Evolutionary conservation across 37 sponge, comb jelly and placozoan species (phyloP).

Genomic region (Halisarca cf. caerulea): DNA sequence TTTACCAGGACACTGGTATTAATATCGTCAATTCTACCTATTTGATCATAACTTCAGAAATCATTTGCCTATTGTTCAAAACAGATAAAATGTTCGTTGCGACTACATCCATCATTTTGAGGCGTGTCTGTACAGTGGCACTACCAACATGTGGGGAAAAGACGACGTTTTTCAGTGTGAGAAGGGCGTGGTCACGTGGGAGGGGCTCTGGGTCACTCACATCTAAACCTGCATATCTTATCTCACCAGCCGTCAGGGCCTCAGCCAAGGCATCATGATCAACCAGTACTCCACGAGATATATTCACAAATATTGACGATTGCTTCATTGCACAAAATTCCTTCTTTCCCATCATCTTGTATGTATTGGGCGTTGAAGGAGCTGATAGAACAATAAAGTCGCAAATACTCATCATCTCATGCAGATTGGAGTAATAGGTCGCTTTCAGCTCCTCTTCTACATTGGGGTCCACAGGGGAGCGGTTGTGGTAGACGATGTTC

Average conservation of each 20-base stretch:
- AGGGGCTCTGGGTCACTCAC: slow-evolving; percentile 93
- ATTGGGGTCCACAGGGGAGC: slow-evolving; percentile 43
- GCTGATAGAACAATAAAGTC: slow-evolving; percentile 83
- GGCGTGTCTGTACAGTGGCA: slow-evolving; percentile 73
- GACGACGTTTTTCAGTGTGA: slow-evolving; percentile 65
- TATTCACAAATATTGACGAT: slow-evolving; percentile 73
- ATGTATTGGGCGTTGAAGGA: slow-evolving; percentile 59
- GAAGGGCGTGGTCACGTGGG: slow-evolving; percentile 83
- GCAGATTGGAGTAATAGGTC: slow-evolving; percentile 44
- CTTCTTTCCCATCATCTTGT: slow-evolving; percentile 73
- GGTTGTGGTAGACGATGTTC: slow-evolving; percentile 83
- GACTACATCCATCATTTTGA: slow-evolving; percentile 63
- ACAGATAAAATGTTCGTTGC: slow-evolving; percentile 76
- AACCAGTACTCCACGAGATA: slow-evolving; percentile 76
- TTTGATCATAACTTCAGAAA: slow-evolving; percentile 37
- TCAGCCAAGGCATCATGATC: slow-evolving; percentile 87
- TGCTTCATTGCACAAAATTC: slow-evolving; percentile 77
- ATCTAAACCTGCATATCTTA: slow-evolving; percentile 86
- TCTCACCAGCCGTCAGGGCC: slow-evolving; percentile 57
- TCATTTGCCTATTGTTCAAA: slow-evolving; percentile 57
- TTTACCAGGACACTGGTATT: too few relatives aligned
- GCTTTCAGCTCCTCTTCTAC: slow-evolving; percentile 29
- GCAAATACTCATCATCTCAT: slow-evolving; percentile 49
- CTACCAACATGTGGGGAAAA: slow-evolving; percentile 90
- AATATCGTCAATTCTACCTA: too few relatives aligned